Evolutionary conservation across 2,888 invertebrate genomes (phyloP).

Genomic region (Carterocephalus palaemon): DNA sequence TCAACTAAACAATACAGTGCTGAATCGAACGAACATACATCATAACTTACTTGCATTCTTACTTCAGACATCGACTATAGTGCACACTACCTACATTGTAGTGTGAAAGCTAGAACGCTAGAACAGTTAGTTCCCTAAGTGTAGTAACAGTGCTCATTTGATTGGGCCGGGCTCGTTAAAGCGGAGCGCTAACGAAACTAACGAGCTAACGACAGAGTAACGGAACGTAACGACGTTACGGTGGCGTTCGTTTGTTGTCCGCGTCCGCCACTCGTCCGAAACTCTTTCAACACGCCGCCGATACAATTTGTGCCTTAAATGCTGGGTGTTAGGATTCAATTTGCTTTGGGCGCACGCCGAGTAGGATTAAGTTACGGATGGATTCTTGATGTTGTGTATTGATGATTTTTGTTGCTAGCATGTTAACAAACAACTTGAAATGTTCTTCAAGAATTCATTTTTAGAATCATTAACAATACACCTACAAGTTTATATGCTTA

Average conservation of each 20-base stretch:
- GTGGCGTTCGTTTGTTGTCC: constrained; percentile 39
- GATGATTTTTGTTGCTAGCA: constrained; percentile 17
- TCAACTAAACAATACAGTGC: too few species aligned
- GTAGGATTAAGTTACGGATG: constrained; percentile 10
- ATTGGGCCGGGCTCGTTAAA: constrained; percentile 26
- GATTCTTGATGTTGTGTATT: neutral
- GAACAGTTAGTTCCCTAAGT: constrained; percentile 18
- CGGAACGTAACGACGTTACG: constrained; percentile 44
- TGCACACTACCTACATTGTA: too few species aligned
- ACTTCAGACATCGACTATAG: too few species aligned
- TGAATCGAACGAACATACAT: too few species aligned
- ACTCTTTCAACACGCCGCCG: constrained; percentile 9
- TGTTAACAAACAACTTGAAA: too few species aligned
- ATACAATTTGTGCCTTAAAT: constrained; percentile 17
- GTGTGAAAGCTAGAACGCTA: constrained; percentile 9
- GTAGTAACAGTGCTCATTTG: constrained; percentile 23
- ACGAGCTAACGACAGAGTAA: constrained; percentile 46
- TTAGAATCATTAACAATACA: too few species aligned
- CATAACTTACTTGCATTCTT: too few species aligned
- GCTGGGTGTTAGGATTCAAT: constrained; percentile 17
- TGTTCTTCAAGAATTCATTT: too few species aligned
- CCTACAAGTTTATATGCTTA: too few species aligned
- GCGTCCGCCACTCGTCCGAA: constrained; percentile 9
- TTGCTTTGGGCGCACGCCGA: neutral
- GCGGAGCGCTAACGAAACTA: constrained; percentile 34